Evolutionary conservation across 2,797 vertebrate species (phyloP), one percentile per base, ranked within the genome.

Genomic region (Bovichtus variegatus): DNA sequence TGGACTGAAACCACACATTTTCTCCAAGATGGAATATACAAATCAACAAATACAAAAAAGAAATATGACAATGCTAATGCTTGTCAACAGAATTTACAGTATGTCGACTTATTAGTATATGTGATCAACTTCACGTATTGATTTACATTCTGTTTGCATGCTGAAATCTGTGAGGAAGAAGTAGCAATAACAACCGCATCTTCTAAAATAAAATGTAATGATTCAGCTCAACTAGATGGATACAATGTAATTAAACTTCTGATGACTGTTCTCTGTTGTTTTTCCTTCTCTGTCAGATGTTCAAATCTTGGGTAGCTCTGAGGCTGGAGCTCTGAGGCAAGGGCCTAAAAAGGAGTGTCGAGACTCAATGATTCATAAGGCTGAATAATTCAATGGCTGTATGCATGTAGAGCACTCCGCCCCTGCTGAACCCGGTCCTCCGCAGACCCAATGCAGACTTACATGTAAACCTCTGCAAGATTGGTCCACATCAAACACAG

Each of bases 341-440:
- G 80, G 78, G 82, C 86, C 87, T 88, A 87, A 91, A 94, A 92
- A 90, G 90, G 90, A 93, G 87, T 87, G 87, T 86, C 78, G 81
- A 82, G 90, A 92, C 89, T 94, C 93, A 95, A 95, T 95, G 94
- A 95, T 95, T 95, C 93, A 95, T 96, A 94, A 94, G 81, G 73
- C 82, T 96, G 93, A 95, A 96, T 96, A 93, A 96, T 95, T 96
- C 89, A 95, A 92, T 91, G 89, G 83, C 82, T 79, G 84, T 78
- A 94, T 93, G 92, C 89, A 94, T 93, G 91, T 92, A 82, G 86
- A 91, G 83, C 94, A 90, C 87, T 85, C 78, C 77, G 87, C 89
- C 91, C 91, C 84, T 91, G 86, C 80, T 94, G 93, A 93, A 93
- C 93, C 84, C 46, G 6, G 49, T 80, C 62, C 84, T 88, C 78